Evolutionary conservation across 37 sponge, comb jelly and placozoan species (phyloP).

Genomic region (Cladorhizidae sp.): DNA sequence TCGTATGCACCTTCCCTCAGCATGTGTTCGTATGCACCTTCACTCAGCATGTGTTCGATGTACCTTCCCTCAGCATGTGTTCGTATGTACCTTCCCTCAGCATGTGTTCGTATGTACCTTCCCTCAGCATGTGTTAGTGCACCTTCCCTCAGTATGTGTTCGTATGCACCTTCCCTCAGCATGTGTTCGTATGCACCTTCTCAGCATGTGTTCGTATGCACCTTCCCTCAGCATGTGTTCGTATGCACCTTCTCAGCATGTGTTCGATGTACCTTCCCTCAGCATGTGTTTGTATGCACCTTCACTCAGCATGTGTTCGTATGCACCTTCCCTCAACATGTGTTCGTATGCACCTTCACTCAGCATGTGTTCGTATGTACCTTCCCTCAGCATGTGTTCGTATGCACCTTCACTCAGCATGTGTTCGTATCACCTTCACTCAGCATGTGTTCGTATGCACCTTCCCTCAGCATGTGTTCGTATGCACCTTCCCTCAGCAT

Average conservation of each 20-base stretch:
- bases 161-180: conserved; percentile 33
- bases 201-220: conserved; percentile 10
- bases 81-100: conserved; percentile 38
- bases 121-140: conserved; percentile 4
- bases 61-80: conserved; percentile 36
- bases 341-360: conserved; percentile 31
- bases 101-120: conserved; percentile 30
- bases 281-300: conserved; percentile 35
- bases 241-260: conserved; percentile 30
- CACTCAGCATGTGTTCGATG: conserved; percentile 6
- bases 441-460: conserved; percentile 21
- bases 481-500: conserved; percentile 37
- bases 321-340: conserved; percentile 37
- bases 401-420: conserved; percentile 37
- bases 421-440: conserved; percentile 27
- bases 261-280: conserved; percentile 29
- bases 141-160: conserved; percentile 37
- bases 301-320: conserved; percentile 12
- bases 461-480: conserved; percentile 25
- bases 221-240: conserved; percentile 29
- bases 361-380: conserved; percentile 22
- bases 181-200: conserved; percentile 26
- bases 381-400: conserved; percentile 25
- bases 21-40: conserved; percentile 30
- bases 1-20: conserved; percentile 37